A percentile compares a stretch with the other conserved stretches of the same genome.
phyloP scores from a whole-genome alignment of 2,113 vertebrate species.

The Strigops habroptila region DNA sequence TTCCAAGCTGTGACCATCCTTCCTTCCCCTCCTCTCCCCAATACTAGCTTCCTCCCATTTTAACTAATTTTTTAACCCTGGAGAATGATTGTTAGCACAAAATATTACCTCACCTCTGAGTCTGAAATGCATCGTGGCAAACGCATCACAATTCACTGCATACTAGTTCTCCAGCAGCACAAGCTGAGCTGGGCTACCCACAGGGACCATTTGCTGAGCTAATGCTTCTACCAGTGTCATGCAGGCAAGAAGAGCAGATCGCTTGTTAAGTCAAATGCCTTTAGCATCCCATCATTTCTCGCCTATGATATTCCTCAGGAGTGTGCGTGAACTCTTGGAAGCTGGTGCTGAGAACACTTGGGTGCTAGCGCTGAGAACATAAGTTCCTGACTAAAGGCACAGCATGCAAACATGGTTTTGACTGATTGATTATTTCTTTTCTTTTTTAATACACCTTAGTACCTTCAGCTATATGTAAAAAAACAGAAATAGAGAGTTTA shows the following conservation, averaged over 20 bases:
- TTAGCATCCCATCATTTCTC: not conserved
- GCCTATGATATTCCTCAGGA: not conserved
- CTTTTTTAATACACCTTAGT: not conserved
- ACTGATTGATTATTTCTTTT: not conserved
- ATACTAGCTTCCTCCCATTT: not conserved
- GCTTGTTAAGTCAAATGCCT: not conserved
- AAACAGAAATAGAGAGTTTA: not conserved
- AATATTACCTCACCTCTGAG: not conserved
- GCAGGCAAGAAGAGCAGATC: not conserved
- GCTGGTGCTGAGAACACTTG: not conserved
- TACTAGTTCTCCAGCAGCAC: not conserved
- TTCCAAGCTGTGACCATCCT: not conserved
- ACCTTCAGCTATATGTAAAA: not conserved
- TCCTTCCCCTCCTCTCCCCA: not conserved
- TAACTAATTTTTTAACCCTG: not conserved
- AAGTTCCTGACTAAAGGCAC: not conserved
- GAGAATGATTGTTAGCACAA: rapidly evolving
- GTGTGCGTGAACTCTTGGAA: rapidly evolving
- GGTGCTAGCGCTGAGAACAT: not conserved
- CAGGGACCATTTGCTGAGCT: not conserved
- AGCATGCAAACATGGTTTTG: rapidly evolving
- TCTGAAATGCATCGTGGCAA: rapidly evolving
- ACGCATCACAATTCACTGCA: rapidly evolving
- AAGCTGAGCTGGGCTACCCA: not conserved
- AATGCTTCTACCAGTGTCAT: not conserved